A percentile compares a stretch with the other conserved stretches of the same genome.
These are phyloP conservation scores for Gorsachius magnificus DNA, from an alignment of 2,797 vertebrate species.

Conservation along the genomic window DNA sequence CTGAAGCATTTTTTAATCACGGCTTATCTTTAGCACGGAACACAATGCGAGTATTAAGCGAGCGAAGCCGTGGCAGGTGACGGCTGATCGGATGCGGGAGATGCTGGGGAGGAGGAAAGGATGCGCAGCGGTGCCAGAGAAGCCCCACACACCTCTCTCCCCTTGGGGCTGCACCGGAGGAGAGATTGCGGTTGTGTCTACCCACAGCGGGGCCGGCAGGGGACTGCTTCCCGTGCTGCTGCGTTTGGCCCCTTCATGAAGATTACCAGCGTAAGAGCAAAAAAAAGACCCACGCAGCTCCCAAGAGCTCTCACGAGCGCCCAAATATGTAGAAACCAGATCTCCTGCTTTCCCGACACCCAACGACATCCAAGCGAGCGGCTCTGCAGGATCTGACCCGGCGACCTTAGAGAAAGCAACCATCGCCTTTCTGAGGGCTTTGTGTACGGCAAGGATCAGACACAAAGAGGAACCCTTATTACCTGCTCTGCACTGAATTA, in stretches of 20 bases:
- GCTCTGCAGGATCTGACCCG: neutral
- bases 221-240: neutral
- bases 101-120: neutral
- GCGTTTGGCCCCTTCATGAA: neutral
- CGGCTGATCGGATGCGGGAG: neutral
- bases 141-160: neutral
- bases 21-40: neutral
- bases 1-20: neutral
- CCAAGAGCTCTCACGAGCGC: neutral
- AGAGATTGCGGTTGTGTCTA: rapidly evolving
- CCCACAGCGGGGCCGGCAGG: rapidly evolving
- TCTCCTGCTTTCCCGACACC: neutral
- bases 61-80: neutral
- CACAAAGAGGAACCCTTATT: neutral
- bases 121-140: too few relatives aligned
- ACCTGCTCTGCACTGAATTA: neutral
- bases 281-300: neutral
- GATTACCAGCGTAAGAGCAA: rapidly evolving
- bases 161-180: neutral
- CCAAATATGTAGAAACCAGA: rapidly evolving
- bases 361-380: neutral
- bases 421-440: neutral
- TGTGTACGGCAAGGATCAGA: neutral
- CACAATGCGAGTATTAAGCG: rapidly evolving
- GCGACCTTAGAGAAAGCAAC: neutral